Evolutionary conservation across 2,113 vertebrate genomes (phyloP), one percentile per base, ranked within the genome.

Genomic region (Lipotes vexillifer): DNA sequence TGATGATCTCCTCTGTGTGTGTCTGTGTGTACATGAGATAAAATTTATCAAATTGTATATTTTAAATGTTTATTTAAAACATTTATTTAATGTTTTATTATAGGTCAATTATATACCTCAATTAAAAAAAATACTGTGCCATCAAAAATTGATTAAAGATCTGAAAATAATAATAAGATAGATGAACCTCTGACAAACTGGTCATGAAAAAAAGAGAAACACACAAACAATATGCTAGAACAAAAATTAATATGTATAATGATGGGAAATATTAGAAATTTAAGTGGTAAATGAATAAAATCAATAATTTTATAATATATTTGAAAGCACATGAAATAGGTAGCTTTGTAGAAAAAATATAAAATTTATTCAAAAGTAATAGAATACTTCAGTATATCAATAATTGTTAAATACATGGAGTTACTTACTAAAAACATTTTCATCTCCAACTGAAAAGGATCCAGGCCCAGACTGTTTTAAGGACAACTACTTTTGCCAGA

Each of bases 361-460:
- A 77, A 88, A 72, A 52, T 92, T 75, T 57, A 86, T 38, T 90
- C 55, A 90, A 92, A 92, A 71, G 88, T 93, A 66, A 63, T 36
- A 95, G 55, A 87, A 33, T 61, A 93, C 12, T 85, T 75, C 31
- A 68, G 23, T 75, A 92, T 27, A 59, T 63, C 25, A 92, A 38
- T 55, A 78, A 88, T 68, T 94, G 31, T 66, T 71, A 96, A 66
- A 59, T 33, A 66, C 4, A 44, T 69, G 15, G 15, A 57, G 33
- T 75, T 77, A 81, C 25, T 93, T 69, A 74, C 18, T 77, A 41
- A 31, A 90, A 61, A 84, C 9, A 57, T 29, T 8, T 92, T 31
- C 31, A 49, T 27, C 31, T 83, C 44, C 33, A 93, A 66, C 13
- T 4, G 9, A 20, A 93, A 94, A 90, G 9, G 7, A 84, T n/a